Base-by-base conservation (phyloP, 2,113 vertebrate genomes). In the Gallinago jamesoni region DNA sequence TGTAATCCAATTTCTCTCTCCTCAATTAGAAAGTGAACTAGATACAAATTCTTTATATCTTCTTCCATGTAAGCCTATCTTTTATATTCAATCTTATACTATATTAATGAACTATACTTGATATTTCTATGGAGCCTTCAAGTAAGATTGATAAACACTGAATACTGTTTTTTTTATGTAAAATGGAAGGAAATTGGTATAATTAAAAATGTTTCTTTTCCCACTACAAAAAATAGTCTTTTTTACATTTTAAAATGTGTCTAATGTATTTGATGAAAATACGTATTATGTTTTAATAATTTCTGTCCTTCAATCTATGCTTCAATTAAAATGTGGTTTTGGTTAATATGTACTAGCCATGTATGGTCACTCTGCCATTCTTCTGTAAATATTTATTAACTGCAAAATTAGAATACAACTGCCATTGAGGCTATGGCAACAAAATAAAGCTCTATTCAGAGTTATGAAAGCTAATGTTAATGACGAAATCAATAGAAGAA, bases 1-100 rank as follows among this genome's bases (percentile, higher is more conserved):
- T 90, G 50, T 55, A 63, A 90, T 90, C 55, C 28, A 83, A 37
- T 95, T 89, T 90, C 19, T 70, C 45, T 69, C 10, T 48, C n/a
- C 13, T 73, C 93, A 76, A 85, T 79, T 69, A 55, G 35, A 73
- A 91, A 85, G n/a, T 47, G 52, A 94, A 28, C 8, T 55, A 77
- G 28, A 52, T 47, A 45, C 10, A 69, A 77, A 67, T 74, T 77
- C 41, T 56, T 89, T 68, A 56, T 8, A 37, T 47, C 33, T 56
- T 50, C 3, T 53, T 87, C 64, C 6, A 27, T 43, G 19, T 76
- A 90, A 87, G 69, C 9, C 31, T 68, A 39, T 57, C 10, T 82
- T 80, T 73, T 63, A 20, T 39, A 52, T 67, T 62, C 8, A 28
- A 9, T 41, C 0, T 79, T 55, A 27, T 22, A 22, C 10, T 63